phyloP scores from a whole-genome alignment of 2,113 vertebrate genomes.

The Hippocampus zosterae region DNA sequence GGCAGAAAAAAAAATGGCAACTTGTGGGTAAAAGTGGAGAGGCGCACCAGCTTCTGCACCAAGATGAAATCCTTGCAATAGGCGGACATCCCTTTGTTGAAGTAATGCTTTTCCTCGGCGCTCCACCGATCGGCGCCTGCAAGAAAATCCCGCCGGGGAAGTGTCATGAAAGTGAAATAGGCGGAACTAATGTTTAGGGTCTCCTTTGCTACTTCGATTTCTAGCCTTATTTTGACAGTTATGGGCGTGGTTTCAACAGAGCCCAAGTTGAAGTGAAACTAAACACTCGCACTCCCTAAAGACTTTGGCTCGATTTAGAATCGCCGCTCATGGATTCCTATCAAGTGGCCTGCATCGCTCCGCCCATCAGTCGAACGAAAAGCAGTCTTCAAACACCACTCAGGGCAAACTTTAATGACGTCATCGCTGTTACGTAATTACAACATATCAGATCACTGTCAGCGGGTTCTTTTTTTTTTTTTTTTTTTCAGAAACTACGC shows the following conservation, averaged over 20 bases:
- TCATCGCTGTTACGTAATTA: background rate
- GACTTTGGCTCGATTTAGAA: background rate
- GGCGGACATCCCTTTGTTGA: slow-evolving; percentile 94
- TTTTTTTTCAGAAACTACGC: no score
- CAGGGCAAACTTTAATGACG: background rate
- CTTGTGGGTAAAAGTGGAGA: background rate
- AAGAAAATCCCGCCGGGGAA: slow-evolving; percentile 11
- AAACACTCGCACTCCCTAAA: background rate
- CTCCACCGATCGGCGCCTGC: slow-evolving; percentile 93
- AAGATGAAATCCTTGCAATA: slow-evolving; percentile 97
- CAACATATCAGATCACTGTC: background rate
- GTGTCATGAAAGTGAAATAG: background rate
- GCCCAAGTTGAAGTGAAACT: background rate
- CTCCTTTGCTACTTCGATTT: background rate
- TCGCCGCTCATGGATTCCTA: background rate
- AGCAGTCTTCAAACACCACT: background rate
- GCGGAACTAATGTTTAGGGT: background rate
- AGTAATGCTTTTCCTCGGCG: slow-evolving; percentile 84
- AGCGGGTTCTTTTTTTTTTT: background rate
- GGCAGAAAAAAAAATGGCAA: background rate
- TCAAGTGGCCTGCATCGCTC: no score
- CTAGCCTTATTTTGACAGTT: background rate
- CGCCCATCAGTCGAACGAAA: background rate
- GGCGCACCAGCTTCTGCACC: slow-evolving; percentile 92
- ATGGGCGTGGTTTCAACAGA: background rate